phyloP scores from a whole-genome alignment of 1,140 invertebrate species.

The Trichomalopsis sarcophagae region DNA sequence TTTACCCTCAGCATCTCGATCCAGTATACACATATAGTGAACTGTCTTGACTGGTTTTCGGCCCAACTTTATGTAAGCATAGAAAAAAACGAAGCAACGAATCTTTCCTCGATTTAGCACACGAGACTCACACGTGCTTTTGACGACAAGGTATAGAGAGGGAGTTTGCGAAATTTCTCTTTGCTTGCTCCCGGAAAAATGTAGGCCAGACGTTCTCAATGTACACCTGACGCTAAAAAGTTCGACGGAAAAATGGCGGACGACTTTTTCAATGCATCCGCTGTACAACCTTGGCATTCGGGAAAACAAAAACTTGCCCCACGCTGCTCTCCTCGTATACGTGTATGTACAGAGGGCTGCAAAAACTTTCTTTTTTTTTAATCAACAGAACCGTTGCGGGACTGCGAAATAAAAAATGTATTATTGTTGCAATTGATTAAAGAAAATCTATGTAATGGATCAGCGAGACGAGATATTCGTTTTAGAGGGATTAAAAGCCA shows the following conservation, averaged over 20 bases:
- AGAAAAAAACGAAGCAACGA: neutral
- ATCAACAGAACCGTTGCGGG: neutral
- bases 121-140: neutral
- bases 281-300: neutral
- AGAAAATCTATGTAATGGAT: neutral
- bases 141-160: neutral
- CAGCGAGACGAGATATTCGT: no score
- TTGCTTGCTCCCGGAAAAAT: neutral
- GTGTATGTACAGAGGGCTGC: neutral
- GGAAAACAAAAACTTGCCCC: neutral
- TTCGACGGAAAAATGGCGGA: neutral
- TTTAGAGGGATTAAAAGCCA: neutral
- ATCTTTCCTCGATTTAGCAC: neutral
- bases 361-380: neutral
- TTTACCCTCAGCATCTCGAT: neutral
- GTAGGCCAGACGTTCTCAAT: neutral
- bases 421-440: neutral
- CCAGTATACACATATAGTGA: neutral
- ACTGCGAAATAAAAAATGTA: neutral
- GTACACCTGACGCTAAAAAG: neutral
- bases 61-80: neutral
- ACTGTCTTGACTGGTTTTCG: neutral
- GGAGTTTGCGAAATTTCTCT: neutral
- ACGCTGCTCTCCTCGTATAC: no score
- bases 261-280: neutral